Conservation (phyloP, 2,113 vertebrate species). For the Anhinga rufa region DNA sequence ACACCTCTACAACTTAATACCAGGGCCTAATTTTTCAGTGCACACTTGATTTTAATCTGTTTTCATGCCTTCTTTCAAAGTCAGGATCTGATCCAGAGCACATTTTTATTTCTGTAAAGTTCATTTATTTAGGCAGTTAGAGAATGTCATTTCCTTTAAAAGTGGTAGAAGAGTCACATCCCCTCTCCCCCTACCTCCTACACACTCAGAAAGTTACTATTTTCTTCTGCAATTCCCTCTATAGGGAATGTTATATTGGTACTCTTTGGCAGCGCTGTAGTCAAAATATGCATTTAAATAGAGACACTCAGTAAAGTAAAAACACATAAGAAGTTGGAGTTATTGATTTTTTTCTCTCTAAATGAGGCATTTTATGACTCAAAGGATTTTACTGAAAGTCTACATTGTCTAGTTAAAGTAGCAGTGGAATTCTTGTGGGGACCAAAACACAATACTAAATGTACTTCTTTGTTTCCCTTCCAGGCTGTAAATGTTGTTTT, state of each 20-base stretch:
- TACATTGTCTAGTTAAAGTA: background rate
- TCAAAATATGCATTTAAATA: slow-evolving; percentile 40
- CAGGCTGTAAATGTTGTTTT: background rate
- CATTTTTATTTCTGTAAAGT: background rate
- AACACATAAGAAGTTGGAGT: background rate
- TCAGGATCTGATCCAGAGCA: background rate
- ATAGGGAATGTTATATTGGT: background rate
- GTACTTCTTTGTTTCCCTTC: background rate
- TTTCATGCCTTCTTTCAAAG: background rate
- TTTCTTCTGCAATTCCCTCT: background rate
- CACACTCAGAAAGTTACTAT: background rate
- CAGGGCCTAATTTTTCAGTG: background rate
- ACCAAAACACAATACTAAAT: background rate
- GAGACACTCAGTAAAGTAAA: background rate
- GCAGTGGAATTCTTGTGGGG: background rate
- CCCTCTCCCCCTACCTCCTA: background rate
- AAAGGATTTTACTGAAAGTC: background rate
- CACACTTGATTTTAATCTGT: background rate
- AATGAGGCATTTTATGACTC: slow-evolving; percentile 12
- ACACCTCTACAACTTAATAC: background rate
- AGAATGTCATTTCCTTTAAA: background rate
- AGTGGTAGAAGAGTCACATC: background rate
- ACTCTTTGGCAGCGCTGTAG: background rate
- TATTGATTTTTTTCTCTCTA: background rate
- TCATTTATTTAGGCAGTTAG: background rate